Evolutionary conservation across 2,113 vertebrate genomes (phyloP), one percentile per base, ranked within the genome.

Genomic region (Anguilla rostrata): DNA sequence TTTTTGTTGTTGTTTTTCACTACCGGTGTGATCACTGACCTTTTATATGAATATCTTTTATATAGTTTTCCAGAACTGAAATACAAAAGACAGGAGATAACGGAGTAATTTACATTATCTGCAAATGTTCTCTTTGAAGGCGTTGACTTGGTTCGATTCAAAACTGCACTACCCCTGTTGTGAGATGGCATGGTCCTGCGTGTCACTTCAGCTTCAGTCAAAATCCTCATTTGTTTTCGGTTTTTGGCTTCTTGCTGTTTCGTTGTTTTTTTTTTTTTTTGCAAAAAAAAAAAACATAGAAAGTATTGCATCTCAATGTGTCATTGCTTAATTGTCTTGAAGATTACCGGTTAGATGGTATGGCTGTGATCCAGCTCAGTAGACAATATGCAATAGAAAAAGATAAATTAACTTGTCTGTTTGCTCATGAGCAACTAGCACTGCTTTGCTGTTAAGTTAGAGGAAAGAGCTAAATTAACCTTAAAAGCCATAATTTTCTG

Each of bases 331-430:
- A 75, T 34, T 34, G 26, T 75, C 2, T 75, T 75, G 71, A 34
- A n/a, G 7, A 34, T 12, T 2, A 29, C n/a, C 34, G 26, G 11
- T 75, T n/a, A 75, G 71, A 75, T n/a, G 22, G 63, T n/a, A 71
- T 71, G 71, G 29, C n/a, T n/a, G 9, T 26, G 26, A 29, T 34
- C 5, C 71, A 75, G n/a, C 2, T n/a, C 7, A 75, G n/a, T 75
- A 75, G 71, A 34, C 71, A 75, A n/a, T 34, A 75, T 75, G n/a
- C 71, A 75, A 75, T 75, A 75, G 71, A 75, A 75, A 75, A 29
- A 26, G 6, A 71, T 1, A 71, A 71, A 71, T 71, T 22, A 71
- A 71, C 20, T 22, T 71, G 4, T 71, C 1, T 71, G 20, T 60
- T 16, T 71, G 63, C 63, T 71, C 18, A 14, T 26, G 26, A 75